Conservation (phyloP, 2,888 invertebrate species). For the Standfussiana lucernea region DNA sequence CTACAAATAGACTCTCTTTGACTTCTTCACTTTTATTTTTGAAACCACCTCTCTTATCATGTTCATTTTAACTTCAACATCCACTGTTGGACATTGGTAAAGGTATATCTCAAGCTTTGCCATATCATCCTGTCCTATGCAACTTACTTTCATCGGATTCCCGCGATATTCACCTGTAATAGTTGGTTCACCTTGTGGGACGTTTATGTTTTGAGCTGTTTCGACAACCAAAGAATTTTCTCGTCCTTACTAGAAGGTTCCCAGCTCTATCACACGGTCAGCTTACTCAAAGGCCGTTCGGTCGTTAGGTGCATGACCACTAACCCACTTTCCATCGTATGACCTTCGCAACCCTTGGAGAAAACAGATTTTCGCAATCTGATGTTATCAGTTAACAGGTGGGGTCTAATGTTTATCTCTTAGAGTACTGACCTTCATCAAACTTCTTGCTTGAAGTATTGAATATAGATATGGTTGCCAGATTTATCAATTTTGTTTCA, state of each 20-base stretch:
- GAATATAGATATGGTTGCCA: background rate
- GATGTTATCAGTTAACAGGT: constrained; percentile 53
- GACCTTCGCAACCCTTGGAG: constrained; percentile 58
- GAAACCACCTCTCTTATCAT: background rate
- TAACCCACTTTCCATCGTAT: constrained; percentile 52
- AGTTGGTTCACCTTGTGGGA: background rate
- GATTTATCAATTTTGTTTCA: background rate
- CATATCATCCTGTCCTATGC: background rate
- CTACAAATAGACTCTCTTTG: background rate
- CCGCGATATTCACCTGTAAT: background rate
- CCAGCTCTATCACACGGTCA: constrained; percentile 37
- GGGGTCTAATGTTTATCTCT: constrained; percentile 41
- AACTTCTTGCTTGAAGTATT: background rate
- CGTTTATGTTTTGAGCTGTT: background rate
- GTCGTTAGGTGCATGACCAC: constrained; percentile 40
- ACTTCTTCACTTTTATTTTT: background rate
- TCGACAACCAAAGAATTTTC: background rate
- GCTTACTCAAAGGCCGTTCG: constrained; percentile 6
- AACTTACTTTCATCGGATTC: background rate
- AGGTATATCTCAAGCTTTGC: background rate
- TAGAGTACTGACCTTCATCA: constrained; percentile 6
- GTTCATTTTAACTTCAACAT: background rate
- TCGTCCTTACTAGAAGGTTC: background rate
- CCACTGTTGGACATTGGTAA: background rate
- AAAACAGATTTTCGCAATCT: constrained; percentile 56